phyloP scores from a whole-genome alignment of 2,888 invertebrate genomes.

The Heliconius cydno region DNA sequence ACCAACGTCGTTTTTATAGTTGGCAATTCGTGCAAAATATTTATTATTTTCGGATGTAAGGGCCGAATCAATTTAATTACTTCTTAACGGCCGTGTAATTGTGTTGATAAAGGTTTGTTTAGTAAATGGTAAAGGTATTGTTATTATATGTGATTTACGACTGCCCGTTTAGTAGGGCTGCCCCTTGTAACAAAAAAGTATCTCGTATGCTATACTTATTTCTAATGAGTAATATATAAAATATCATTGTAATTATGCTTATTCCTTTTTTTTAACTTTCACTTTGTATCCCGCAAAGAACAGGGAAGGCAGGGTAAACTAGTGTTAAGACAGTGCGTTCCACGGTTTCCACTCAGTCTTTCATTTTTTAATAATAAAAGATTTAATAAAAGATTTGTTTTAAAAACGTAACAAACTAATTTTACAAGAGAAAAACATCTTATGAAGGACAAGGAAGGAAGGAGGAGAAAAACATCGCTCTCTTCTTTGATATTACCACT shows the following conservation, averaged over 20 bases:
- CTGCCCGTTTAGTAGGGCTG: conserved; percentile 33
- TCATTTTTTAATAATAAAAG: no score
- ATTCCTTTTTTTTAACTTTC: no score
- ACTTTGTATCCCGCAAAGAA: neutral
- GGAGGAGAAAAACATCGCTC: no score
- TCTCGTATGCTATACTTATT: neutral
- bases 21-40: conserved; percentile 40
- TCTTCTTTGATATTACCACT: neutral
- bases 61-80: conserved; percentile 63
- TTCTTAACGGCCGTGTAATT: conserved; percentile 78
- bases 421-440: neutral
- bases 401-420: no score
- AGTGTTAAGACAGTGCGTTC: neutral
- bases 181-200: conserved; percentile 47
- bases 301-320: neutral
- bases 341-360: neutral
- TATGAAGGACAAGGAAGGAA: no score
- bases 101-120: conserved; percentile 78
- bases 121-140: conserved; percentile 65
- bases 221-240: neutral
- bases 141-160: conserved; percentile 49
- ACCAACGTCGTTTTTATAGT: conserved; percentile 44
- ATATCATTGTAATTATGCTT: neutral
- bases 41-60: conserved; percentile 49
- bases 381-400: neutral